phyloP scores from a whole-genome alignment of 2,888 invertebrate species.

The Argyra leucocephala region DNA sequence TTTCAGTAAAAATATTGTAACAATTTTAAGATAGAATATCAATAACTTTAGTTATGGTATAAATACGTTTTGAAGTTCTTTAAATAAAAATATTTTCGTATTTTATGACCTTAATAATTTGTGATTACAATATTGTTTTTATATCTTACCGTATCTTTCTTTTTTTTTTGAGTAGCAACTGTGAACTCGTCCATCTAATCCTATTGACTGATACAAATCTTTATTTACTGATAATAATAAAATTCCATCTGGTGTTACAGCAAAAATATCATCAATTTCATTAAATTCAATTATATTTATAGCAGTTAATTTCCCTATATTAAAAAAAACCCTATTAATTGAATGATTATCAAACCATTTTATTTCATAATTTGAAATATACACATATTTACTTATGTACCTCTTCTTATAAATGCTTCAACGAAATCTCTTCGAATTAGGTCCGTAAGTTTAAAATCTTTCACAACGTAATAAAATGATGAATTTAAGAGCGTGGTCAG shows the following conservation, averaged over 20 bases:
- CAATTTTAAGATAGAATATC: no score
- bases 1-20: no score
- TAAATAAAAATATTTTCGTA: no score
- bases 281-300: conserved; percentile 41
- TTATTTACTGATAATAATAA: conserved; percentile 46
- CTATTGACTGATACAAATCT: conserved; percentile 47
- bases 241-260: conserved; percentile 46
- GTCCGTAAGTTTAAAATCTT: conserved; percentile 41
- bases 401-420: conserved; percentile 49
- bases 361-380: conserved; percentile 2
- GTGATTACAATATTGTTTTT: no score
- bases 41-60: no score
- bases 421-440: conserved; percentile 47
- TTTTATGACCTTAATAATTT: no score
- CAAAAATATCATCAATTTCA: conserved; percentile 46
- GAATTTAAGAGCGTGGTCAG: conserved; percentile 33
- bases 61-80: no score
- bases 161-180: conserved; percentile 39
- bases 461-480: conserved; percentile 50
- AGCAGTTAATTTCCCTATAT: conserved; percentile 44
- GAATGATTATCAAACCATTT: conserved; percentile 2
- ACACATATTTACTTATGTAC: no score
- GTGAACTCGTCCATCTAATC: conserved; percentile 45
- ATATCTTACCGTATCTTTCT: conserved; percentile 46
- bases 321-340: conserved; percentile 12